Base-by-base conservation (phyloP, 2,888 invertebrate species). In the Hololepta plana region DNA sequence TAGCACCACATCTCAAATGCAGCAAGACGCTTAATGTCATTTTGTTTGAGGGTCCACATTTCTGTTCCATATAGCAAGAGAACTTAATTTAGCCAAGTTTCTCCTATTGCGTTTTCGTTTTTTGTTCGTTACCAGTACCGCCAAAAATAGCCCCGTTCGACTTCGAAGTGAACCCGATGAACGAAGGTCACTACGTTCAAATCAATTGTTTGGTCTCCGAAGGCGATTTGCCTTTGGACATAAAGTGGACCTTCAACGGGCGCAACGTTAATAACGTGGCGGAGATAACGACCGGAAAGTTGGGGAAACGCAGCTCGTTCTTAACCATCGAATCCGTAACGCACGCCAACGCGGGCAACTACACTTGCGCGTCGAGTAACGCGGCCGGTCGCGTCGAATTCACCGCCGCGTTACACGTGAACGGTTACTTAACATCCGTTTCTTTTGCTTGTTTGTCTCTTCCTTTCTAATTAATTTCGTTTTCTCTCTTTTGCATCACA, bases 191-290 rank as follows among this genome's bases (percentile, higher is more conserved):
- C 42, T 64, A 67, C 56, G 65, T 71, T 19, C 71, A 72, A 19
- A 66, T 69, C 10, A 65, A 65, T 24, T 77, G 74, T 47, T 64
- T 68, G 20, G 72, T 71, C 14, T 67, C 62, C 37, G 71, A 73
- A 47, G 77, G 81, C 20, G 81, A 82, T 47, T 22, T 70, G 35
- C 81, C 81, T 26, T 58, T 81, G 42, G 67, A 67, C 37, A 71
- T 81, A 36, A 59, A 62, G 26, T 80, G 79, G 79, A 67, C 66
- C 29, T 72, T 79, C 52, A 72, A 76, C 58, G 69, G 69, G 34
- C 62, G 62, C 45, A 58, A 59, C 31, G 53, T 69, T 42, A 60
- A 61, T 38, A 54, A 56, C 29, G 62, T 60, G 38, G 55, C 60
- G 38, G 65, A 62, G 45, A 62, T 67, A 42, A 54, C 55, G 20